Base-by-base conservation (phyloP, 1,140 invertebrate species). In the Drosophila lowei region DNA sequence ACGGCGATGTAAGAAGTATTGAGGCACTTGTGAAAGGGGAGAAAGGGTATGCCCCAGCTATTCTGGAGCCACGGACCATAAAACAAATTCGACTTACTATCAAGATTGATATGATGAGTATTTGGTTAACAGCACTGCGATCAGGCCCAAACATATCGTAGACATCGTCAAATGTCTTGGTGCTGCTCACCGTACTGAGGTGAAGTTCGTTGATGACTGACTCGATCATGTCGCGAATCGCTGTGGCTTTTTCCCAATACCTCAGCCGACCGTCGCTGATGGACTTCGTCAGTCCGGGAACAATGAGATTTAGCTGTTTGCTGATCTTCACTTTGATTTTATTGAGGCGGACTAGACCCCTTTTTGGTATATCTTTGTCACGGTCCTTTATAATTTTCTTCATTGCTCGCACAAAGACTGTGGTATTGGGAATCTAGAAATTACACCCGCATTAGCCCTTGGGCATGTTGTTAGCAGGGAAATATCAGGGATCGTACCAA, bases 31-130 rank as follows among this genome's bases (percentile, higher is more conserved):
- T 7, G 25, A 28, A 28, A 6, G 25, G 25, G 25, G 6, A 28
- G 6, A 6, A 28, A 6, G 23, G 2, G 4, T 2, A 5, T 25
- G 23, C 23, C 4, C 23, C 0, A 1, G 23, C 2, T 4, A 6
- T 28, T n/a, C n/a, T n/a, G n/a, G n/a, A n/a, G n/a, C n/a, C n/a
- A n/a, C n/a, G n/a, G n/a, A n/a, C n/a, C n/a, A n/a, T n/a, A n/a
- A n/a, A n/a, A n/a, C n/a, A n/a, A n/a, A n/a, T n/a, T 28, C 25
- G 25, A 28, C 25, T 74, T 84, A 90, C 92, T 56, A 93, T 55
- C 15, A 94, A 80, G 25, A 94, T 83, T 1, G 92, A 72, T 44
- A 92, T 80, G 72, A 93, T 93, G 6, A 93, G 89, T 15, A 73
- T 88, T 21, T 93, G 55, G n/a, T 50, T 86, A 13, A 81, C 9